A percentile compares a stretch with the other conserved stretches of the same genome.
phyloP scores from a whole-genome alignment of 64 coral and sea anemone species.

The Pocillopora verrucosa region DNA sequence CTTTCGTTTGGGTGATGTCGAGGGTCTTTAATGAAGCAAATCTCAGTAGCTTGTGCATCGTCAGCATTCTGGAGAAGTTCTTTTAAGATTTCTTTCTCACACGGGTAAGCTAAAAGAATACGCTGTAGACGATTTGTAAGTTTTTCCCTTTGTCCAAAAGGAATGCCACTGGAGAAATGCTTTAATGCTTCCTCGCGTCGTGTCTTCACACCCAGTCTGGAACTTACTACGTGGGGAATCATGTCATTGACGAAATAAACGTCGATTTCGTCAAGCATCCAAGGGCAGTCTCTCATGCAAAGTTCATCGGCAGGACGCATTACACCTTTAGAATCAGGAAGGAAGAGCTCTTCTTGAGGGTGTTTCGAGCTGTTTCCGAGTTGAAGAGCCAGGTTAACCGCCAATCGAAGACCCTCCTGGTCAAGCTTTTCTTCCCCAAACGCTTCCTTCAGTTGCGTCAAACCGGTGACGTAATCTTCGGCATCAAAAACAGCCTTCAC shows the following conservation, averaged over 20 bases:
- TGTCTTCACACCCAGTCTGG: slow-evolving; percentile 69
- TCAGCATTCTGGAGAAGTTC: slow-evolving; percentile 97
- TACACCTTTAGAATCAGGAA: slow-evolving; percentile 54
- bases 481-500: slow-evolving; percentile 42
- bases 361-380: slow-evolving; percentile 13
- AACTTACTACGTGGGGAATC: slow-evolving; percentile 20
- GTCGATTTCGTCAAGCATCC: slow-evolving; percentile 64
- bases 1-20: slow-evolving; percentile 56
- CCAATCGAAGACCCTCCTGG: slow-evolving; percentile 16
- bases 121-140: slow-evolving; percentile 78
- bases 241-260: slow-evolving; percentile 26
- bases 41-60: slow-evolving; percentile 86
- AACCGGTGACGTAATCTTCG: slow-evolving; percentile 11
- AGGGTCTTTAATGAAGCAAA: slow-evolving; percentile 82
- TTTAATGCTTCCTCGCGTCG: slow-evolving; percentile 60
- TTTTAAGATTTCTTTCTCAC: slow-evolving; percentile 79
- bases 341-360: slow-evolving; percentile 1
- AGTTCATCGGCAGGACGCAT: slow-evolving; percentile 35
- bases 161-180: slow-evolving; percentile 24
- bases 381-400: slow-evolving; percentile 19
- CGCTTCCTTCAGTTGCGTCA: slow-evolving; percentile 17
- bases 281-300: slow-evolving; percentile 68
- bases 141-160: slow-evolving; percentile 93
- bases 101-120: slow-evolving; percentile 77
- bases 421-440: slow-evolving; percentile 11